These are phyloP conservation scores for Gymnocypris eckloni DNA, from an alignment of 2,797 vertebrate genomes.

Conservation along the genomic window DNA sequence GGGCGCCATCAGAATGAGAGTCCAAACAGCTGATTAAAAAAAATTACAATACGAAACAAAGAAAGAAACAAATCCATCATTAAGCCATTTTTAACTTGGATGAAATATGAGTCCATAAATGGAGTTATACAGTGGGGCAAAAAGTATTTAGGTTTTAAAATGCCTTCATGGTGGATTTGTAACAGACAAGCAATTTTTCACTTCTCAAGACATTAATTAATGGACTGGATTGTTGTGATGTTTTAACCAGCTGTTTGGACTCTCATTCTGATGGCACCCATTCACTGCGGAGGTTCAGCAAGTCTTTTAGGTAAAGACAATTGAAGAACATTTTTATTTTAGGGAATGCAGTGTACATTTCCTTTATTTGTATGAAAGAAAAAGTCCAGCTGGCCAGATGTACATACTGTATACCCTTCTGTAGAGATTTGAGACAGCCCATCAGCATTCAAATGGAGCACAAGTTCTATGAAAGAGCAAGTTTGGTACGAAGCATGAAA, in stretches of 20 bases:
- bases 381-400: background rate
- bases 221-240: background rate
- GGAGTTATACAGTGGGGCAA: too few relatives aligned
- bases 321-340: background rate
- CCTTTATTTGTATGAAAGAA: background rate
- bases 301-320: background rate
- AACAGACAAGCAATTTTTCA: background rate
- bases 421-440: background rate
- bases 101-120: background rate
- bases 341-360: background rate
- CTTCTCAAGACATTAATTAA: background rate
- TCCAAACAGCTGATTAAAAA: background rate
- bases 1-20: background rate
- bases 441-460: background rate
- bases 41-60: background rate
- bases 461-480: background rate
- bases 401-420: background rate
- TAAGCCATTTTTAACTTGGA: background rate
- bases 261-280: background rate
- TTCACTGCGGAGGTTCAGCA: background rate
- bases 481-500: slow-evolving; percentile 1
- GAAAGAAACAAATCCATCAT: background rate
- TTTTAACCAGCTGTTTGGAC: background rate
- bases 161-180: background rate
- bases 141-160: background rate